Evolutionary conservation across 2,888 invertebrate species (phyloP), one percentile per base, ranked within the genome.

Genomic region (Alviniconcha strummeri): DNA sequence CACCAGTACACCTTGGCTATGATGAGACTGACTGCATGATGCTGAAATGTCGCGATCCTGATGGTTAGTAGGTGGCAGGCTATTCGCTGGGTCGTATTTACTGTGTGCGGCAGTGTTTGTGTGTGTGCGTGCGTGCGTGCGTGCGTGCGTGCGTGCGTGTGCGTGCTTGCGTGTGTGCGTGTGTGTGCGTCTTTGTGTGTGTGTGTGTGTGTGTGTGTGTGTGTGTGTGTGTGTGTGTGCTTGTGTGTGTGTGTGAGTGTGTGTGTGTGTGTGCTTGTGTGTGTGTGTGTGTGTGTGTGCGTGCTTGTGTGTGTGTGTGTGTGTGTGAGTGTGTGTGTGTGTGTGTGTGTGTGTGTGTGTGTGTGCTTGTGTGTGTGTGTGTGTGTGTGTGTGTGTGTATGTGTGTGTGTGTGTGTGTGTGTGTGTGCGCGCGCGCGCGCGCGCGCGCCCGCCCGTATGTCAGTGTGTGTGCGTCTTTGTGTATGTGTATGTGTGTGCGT

Each of bases 241-340:
- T 13, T 9, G 60, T 60, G 7, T 60, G 60, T 60, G 54, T 15
- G 36, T 36, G 55, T 60, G 74, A 56, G 72, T 74, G 81, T 74
- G 17, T 57, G 81, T 74, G 57, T 74, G 72, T 57, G 72, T 9
- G 72, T 74, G 72, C 5, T 8, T 81, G 72, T 60, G 74, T 74
- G 81, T 74, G 81, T 81, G 55, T 57, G 54, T 81, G 74, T 74
- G 74, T 81, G 57, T 75, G 60, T 74, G 57, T 77, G 77, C 56
- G 77, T n/a, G 57, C 9, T 3, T 52, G 36, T 36, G 11, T 52
- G 17, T 17, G 81, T 74, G 57, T 74, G 72, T 57, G 72, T 9
- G 72, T 74, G 72, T 55, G 72, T 60, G 74, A 57, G 81, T 74
- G 81, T 81, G 55, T 57, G 54, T 81, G 74, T 74, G 74, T 81